Base-by-base conservation (phyloP, 2,797 vertebrate species). In the Hemibagrus guttatus region DNA sequence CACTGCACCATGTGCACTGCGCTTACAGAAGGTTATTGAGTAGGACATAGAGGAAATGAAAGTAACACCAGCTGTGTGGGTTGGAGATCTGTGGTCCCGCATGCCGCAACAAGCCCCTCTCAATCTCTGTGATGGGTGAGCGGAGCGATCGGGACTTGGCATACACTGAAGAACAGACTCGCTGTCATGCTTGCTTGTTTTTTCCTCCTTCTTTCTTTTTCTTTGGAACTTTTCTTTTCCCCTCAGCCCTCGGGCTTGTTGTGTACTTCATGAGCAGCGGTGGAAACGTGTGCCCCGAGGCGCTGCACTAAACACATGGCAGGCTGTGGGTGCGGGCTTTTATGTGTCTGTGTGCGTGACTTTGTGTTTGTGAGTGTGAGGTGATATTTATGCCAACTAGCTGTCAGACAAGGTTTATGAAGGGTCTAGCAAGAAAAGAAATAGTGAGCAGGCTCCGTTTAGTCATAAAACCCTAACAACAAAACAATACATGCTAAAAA, bases 71-170 rank as follows among this genome's bases (percentile, higher is more conserved):
- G 80, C 80, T 81, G 26, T 85, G 75, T 71, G 75, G 13, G 66
- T 46, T 83, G 58, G 69, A 82, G 74, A 59, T 56, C 28, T 75
- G 83, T 66, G 64, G 72, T 63, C 28, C 74, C 4, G 58, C 88
- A 76, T 88, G 90, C 83, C 74, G 39, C 72, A 59, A 87, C 90
- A 89, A 63, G 89, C 84, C 76, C 66, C 66, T 1, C 21, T 76
- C 75, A 83, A 46, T 81, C 82, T 74, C 39, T 35, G 28, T 71
- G 64, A 68, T 59, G 64, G 46, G 72, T 59, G 68, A 85, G 83
- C 79, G 13, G 46, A 23, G 35, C n/a, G 54, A 72, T 54, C 49
- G n/a, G 84, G 49, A 35, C 63, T 39, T 76, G 81, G 46, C 49
- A 23, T 28, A 19, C 61, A 46, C 42, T 58, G 58, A 83, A 54